These are phyloP conservation scores for Sciaenops ocellatus DNA, from an alignment of 2,797 vertebrate genomes.

Conservation along the genomic window DNA sequence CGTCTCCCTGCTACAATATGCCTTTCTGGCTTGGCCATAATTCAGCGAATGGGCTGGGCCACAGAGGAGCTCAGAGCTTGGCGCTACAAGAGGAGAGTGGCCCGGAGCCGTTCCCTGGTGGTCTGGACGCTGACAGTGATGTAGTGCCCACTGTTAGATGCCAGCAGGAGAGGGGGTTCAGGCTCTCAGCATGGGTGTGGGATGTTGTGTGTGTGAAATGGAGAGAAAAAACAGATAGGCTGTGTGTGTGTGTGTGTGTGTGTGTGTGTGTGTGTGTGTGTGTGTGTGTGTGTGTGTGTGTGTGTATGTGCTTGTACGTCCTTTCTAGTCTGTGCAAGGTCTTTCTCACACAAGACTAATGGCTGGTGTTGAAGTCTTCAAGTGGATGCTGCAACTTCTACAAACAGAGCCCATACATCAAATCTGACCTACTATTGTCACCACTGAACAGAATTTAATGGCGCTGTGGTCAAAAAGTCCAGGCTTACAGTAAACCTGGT, in stretches of 20 bases:
- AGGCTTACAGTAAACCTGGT: slow-evolving; percentile 21
- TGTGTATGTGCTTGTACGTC: slow-evolving; percentile 38
- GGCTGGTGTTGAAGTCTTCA: slow-evolving; percentile 74
- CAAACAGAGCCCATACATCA: slow-evolving; percentile 79
- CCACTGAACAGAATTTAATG: slow-evolving; percentile 29
- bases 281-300: not conserved
- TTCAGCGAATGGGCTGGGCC: slow-evolving; percentile 78
- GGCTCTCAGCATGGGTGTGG: slow-evolving; percentile 76
- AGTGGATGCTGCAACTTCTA: slow-evolving; percentile 74
- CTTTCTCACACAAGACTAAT: slow-evolving; percentile 84
- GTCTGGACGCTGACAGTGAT: slow-evolving; percentile 90
- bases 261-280: slow-evolving; percentile 20
- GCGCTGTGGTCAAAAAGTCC: slow-evolving; percentile 34
- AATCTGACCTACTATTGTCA: slow-evolving; percentile 69
- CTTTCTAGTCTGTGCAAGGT: slow-evolving; percentile 66
- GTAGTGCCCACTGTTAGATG: slow-evolving; percentile 88
- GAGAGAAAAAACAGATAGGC: slow-evolving; percentile 48
- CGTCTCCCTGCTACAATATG: slow-evolving; percentile 61
- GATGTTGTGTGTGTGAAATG: slow-evolving; percentile 62
- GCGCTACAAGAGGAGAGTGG: slow-evolving; percentile 71
- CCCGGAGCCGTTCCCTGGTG: slow-evolving; percentile 87
- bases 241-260: not conserved
- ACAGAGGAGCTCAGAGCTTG: slow-evolving; percentile 66
- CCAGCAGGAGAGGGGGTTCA: slow-evolving; percentile 79
- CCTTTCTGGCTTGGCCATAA: slow-evolving; percentile 73